Evolutionary conservation across 1,140 invertebrate genomes (phyloP), one percentile per base, ranked within the genome.

Genomic region (Macrostomum lignano): DNA sequence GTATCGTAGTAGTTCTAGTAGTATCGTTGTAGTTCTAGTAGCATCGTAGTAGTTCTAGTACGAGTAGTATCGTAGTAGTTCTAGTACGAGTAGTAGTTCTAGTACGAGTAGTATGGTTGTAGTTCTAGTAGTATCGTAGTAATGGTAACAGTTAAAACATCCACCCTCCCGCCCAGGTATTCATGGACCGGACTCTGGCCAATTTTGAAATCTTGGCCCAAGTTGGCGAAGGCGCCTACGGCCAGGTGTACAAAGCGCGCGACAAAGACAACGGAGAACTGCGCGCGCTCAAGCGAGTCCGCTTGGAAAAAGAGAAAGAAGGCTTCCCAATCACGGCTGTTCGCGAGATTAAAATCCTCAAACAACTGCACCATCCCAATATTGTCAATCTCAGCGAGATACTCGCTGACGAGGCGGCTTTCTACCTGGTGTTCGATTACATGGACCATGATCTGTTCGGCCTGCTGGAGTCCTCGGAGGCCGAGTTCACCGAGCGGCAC

Each of bases 401-500:
- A 41, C 86, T 98, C 3, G 96, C 88, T 0, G 88, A 98, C 49
- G 94, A 94, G 53, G 77, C 84, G 7, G 32, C 32, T 4, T 98
- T 98, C 58, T 98, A 96, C 62, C 61, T 98, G 31, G 91, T 99
- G 3, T 99, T 99, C 57, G 91, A 99, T 55, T 98, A 96, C 51
- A 93, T 98, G 81, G 91, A 98, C 56, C 91, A 98, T 51, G 91
- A 99, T 62, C 59, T 99, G 33, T 94, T 94, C 79, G 91, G 91
- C 1, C 59, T 99, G 2, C 58, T 98, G 24, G 88, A 96, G 51
- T 93, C 82, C 2, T 78, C 81, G 33, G 71, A 93, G 69, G 81
- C 94, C 7, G 72, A 81, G 44, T 91, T 98, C 47, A 76, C 72
- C 38, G 77, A 86, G 55, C 65, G 71, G 23, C 78, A 94, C 51